Percentiles rank a stretch among this genome's conserved stretches.
Evolutionary conservation across 2,888 invertebrate species (phyloP).

Genomic region (Protophormia terraenovae): DNA sequence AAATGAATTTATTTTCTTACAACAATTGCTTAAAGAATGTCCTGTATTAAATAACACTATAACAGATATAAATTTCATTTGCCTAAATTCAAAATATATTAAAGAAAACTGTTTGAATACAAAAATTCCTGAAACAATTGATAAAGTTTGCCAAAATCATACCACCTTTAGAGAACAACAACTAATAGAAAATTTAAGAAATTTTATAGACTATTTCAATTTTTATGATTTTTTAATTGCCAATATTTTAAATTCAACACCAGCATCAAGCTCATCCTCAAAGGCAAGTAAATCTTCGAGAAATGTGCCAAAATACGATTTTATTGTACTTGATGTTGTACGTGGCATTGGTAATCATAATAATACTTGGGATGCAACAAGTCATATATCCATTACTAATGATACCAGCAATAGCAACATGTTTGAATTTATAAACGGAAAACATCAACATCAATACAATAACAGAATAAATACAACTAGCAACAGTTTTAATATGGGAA

Average conservation of each 20-base stretch:
- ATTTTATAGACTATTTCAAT: constrained; percentile 79
- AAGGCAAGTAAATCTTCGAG: constrained; percentile 26
- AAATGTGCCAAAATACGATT: constrained; percentile 78
- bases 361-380: not conserved
- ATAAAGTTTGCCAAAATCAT: constrained; percentile 59
- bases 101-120: constrained; percentile 37
- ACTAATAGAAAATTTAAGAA: constrained; percentile 73
- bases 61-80: constrained; percentile 58
- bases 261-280: not conserved
- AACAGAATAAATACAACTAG: not conserved
- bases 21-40: constrained; percentile 53
- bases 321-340: constrained; percentile 80
- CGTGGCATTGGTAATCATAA: constrained; percentile 51
- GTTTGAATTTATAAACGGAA: constrained; percentile 17
- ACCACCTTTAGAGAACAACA: constrained; percentile 34
- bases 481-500: not conserved
- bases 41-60: constrained; percentile 42
- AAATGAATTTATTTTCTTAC: constrained; percentile 10
- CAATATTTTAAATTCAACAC: constrained; percentile 63
- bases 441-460: constrained; percentile 3
- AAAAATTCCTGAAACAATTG: not conserved
- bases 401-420: constrained; percentile 56
- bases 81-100: constrained; percentile 47
- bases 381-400: constrained; percentile 16
- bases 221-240: constrained; percentile 80